phyloP scores from a whole-genome alignment of 2,113 vertebrate species.

The Anguilla rostrata region DNA sequence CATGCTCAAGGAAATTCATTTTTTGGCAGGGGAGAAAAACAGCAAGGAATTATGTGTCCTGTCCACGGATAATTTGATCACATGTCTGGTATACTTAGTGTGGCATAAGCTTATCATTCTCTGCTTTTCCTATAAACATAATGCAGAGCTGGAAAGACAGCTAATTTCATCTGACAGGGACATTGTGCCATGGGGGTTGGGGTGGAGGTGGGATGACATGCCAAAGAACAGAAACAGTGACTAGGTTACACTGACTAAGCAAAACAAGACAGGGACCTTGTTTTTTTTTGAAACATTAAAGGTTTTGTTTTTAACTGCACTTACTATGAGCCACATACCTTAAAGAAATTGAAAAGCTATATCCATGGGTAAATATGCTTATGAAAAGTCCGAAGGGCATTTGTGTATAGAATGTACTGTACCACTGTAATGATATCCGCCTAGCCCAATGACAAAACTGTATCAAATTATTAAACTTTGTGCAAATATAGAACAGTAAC shows the following conservation, averaged over 20 bases:
- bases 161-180: conserved; percentile 61
- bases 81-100: conserved; percentile 63
- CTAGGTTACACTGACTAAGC: conserved; percentile 10
- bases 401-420: background rate
- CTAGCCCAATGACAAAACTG: background rate
- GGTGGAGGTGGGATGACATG: conserved; percentile 4
- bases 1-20: conserved; percentile 43
- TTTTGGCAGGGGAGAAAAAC: background rate
- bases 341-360: background rate
- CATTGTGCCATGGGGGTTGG: conserved; percentile 48
- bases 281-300: conserved; percentile 46
- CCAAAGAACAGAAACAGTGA: conserved; percentile 29
- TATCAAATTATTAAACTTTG: background rate
- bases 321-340: background rate
- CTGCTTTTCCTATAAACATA: conserved; percentile 55
- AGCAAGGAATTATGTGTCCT: conserved; percentile 33
- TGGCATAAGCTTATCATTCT: conserved; percentile 59
- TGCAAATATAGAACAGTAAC: background rate
- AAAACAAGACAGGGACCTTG: conserved; percentile 28
- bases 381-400: background rate
- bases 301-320: conserved; percentile 43
- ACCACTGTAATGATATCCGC: no score
- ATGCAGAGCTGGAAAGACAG: conserved; percentile 47
- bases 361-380: background rate
- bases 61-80: conserved; percentile 58